These are phyloP conservation scores for Apis laboriosa DNA, from an alignment of 1,140 invertebrate genomes.

Conservation along the genomic window DNA sequence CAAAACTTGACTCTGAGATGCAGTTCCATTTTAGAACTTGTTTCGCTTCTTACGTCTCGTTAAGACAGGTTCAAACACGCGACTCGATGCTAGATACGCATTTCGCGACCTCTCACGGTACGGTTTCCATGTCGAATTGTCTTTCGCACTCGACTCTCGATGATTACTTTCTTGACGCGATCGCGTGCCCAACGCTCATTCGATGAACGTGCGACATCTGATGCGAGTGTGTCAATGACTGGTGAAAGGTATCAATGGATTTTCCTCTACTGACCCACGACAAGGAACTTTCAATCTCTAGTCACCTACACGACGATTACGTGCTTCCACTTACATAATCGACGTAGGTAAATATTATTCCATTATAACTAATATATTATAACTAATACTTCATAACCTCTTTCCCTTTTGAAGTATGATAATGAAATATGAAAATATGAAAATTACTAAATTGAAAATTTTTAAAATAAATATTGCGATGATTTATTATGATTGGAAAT, in stretches of 20 bases:
- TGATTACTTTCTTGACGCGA: conserved; percentile 5
- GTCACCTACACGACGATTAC: conserved; percentile 20
- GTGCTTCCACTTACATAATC: conserved; percentile 48
- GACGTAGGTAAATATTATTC: neutral
- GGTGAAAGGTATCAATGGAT: conserved; percentile 67
- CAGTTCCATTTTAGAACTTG: conserved; percentile 27
- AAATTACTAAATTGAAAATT: too few relatives aligned
- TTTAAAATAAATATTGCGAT: too few relatives aligned
- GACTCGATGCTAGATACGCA: neutral
- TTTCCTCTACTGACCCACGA: conserved; percentile 59
- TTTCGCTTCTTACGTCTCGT: conserved; percentile 24
- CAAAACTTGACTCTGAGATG: conserved; percentile 11
- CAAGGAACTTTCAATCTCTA: conserved; percentile 63
- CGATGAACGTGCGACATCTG: conserved; percentile 43
- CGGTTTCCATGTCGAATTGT: neutral
- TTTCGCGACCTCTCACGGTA: neutral
- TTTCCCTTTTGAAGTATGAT: too few relatives aligned
- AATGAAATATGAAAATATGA: too few relatives aligned
- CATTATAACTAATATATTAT: neutral
- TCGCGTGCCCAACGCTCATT: conserved; percentile 16
- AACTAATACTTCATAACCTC: neutral
- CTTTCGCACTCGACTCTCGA: neutral
- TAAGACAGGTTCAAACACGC: conserved; percentile 28
- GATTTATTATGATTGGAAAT: too few relatives aligned
- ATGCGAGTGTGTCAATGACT: conserved; percentile 57